These are phyloP conservation scores for Ramazzottius varieornatus DNA, from an alignment of 2,888 invertebrate genomes.

Conservation along the genomic window DNA sequence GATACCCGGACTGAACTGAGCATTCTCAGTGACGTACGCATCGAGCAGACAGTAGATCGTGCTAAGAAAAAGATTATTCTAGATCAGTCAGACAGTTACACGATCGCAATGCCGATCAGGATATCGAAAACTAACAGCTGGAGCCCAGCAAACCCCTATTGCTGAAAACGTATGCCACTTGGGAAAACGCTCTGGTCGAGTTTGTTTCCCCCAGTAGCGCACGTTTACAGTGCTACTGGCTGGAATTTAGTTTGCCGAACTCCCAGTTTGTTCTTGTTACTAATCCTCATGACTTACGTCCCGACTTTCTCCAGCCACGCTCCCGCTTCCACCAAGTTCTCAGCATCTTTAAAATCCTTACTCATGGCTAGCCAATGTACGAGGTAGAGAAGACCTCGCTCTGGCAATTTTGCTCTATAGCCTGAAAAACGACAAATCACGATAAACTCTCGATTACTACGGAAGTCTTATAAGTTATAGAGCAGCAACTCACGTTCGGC, in stretches of 20 bases:
- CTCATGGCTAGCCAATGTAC: background rate
- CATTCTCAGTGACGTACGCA: background rate
- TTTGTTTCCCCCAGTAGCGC: too few species aligned
- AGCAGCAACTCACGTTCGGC: background rate
- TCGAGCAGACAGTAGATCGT: background rate
- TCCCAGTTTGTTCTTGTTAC: too few species aligned
- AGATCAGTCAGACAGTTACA: background rate
- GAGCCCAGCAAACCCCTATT: too few species aligned
- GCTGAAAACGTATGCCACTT: too few species aligned
- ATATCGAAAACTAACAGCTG: too few species aligned
- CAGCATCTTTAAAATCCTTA: background rate
- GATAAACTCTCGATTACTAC: background rate
- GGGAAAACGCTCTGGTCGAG: too few species aligned
- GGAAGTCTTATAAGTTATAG: background rate
- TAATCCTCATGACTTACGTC: background rate
- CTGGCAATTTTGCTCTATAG: background rate
- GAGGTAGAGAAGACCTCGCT: background rate
- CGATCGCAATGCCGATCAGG: too few species aligned
- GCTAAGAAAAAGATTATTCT: background rate
- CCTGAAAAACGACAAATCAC: background rate
- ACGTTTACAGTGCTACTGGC: too few species aligned
- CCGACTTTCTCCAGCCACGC: background rate
- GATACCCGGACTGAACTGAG: background rate
- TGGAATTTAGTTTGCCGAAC: too few species aligned
- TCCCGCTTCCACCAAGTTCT: background rate